phyloP scores from a whole-genome alignment of 2,113 vertebrate species.

The Microcebus jonahi region DNA sequence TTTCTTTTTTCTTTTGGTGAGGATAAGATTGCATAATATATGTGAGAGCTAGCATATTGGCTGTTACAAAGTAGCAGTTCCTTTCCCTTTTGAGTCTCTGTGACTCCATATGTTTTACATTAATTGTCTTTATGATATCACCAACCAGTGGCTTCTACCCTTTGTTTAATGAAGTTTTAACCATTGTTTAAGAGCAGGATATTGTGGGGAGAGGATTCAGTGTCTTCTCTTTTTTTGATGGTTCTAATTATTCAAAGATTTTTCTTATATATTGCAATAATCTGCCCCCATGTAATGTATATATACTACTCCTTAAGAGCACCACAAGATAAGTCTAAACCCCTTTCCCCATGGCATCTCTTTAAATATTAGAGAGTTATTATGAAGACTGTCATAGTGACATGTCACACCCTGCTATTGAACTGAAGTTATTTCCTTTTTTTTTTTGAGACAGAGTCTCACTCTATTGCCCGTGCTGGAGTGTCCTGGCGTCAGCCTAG shows the following conservation, averaged over 20 bases:
- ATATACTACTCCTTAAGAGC: neutral
- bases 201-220: neutral
- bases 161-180: neutral
- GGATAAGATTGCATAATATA: neutral
- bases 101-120: neutral
- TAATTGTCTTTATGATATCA: neutral
- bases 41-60: neutral
- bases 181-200: neutral
- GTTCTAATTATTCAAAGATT: constrained; percentile 14
- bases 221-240: neutral
- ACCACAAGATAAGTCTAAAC: neutral
- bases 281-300: neutral
- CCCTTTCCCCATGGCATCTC: neutral
- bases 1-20: neutral
- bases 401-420: constrained; percentile 7
- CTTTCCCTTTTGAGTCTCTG: neutral
- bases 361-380: constrained; percentile 15
- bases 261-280: neutral
- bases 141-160: neutral
- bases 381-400: neutral
- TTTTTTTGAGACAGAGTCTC: no score
- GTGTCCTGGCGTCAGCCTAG: no score
- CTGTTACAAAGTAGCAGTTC: neutral
- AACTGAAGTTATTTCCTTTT: neutral
- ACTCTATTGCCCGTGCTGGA: no score